Conservation (phyloP, 2,797 vertebrate species). For the Heteromormyrus szaboi region DNA sequence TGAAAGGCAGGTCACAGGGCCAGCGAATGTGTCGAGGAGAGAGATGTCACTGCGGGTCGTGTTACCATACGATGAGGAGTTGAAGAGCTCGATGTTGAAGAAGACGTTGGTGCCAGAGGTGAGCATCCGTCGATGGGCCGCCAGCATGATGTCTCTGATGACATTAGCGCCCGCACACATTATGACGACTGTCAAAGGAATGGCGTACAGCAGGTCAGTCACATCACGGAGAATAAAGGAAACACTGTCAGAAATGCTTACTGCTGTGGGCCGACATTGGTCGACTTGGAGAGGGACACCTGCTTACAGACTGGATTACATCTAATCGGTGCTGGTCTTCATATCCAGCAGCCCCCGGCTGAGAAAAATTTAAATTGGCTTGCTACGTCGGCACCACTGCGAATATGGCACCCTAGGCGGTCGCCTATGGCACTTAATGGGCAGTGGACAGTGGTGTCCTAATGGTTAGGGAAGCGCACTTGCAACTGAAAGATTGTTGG, state of each 20-base stretch:
- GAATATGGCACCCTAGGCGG: neutral
- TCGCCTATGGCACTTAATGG: neutral
- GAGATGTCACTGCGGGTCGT: neutral
- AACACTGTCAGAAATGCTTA: neutral
- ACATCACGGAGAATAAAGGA: neutral
- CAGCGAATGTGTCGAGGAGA: neutral
- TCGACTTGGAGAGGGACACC: neutral
- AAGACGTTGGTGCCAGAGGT: slow-evolving; percentile 81
- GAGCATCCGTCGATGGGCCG: slow-evolving; percentile 75
- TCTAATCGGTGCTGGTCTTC: neutral
- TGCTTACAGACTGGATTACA: neutral
- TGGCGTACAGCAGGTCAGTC: neutral
- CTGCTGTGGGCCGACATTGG: neutral
- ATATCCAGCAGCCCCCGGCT: neutral
- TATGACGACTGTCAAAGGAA: slow-evolving; percentile 76
- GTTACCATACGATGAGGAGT: slow-evolving; percentile 89
- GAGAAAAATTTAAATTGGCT: neutral
- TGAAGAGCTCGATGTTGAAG: slow-evolving; percentile 98
- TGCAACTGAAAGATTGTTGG: neutral
- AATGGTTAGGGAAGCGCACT: neutral
- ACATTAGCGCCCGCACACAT: slow-evolving; percentile 83
- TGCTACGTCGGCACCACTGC: neutral
- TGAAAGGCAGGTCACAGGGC: neutral
- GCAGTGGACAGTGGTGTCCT: neutral
- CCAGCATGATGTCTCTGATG: slow-evolving; percentile 86